Evolutionary conservation across 2,888 invertebrate species (phyloP).

Genomic region (Lithophane ornitopus): DNA sequence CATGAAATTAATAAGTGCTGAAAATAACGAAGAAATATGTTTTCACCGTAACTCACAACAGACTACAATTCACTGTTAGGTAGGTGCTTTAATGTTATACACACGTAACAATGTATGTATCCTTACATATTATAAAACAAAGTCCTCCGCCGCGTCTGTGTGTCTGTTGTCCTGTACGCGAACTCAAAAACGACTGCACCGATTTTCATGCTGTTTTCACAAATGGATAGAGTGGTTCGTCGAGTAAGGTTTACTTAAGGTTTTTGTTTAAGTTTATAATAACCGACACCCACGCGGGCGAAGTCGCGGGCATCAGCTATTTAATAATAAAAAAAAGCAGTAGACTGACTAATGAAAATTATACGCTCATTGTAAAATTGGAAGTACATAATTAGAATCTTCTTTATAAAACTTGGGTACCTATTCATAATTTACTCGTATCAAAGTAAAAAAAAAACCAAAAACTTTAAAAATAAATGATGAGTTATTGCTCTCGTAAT

Average conservation of each 20-base stretch:
- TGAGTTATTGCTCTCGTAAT: conserved; percentile 14
- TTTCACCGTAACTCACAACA: neutral
- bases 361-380: neutral
- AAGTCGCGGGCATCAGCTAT: too few species aligned
- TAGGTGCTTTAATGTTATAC: neutral
- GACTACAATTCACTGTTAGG: neutral
- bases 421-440: neutral
- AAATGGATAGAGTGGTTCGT: too few species aligned
- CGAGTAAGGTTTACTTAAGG: too few species aligned
- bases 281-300: too few species aligned
- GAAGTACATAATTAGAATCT: neutral
- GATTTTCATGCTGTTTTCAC: too few species aligned
- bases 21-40: conserved; percentile 30
- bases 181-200: too few species aligned
- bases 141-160: too few species aligned
- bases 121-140: too few species aligned
- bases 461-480: conserved; percentile 23
- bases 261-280: too few species aligned
- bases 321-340: neutral
- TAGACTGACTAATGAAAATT: too few species aligned
- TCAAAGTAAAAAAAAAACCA: conserved; percentile 1
- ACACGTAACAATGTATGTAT: neutral
- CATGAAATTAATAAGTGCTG: conserved; percentile 21
- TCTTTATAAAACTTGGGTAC: neutral
- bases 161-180: too few species aligned